Conservation (phyloP, 1,140 invertebrate species). For the Contarinia nasturtii region DNA sequence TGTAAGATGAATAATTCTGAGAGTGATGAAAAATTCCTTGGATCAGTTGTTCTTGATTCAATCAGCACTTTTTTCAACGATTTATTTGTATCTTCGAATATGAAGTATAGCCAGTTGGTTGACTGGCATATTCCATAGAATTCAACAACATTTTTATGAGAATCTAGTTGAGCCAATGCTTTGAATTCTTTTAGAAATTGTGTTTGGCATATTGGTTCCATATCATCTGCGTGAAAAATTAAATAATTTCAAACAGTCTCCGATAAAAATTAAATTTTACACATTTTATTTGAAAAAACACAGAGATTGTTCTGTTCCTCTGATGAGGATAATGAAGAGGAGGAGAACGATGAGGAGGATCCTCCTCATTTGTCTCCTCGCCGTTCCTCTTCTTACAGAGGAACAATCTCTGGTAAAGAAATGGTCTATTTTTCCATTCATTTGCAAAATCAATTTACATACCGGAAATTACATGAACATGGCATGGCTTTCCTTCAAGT, state of each 20-base stretch:
- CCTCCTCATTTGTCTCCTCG: no score
- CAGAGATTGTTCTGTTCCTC: no score
- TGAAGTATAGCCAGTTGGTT: constrained; percentile 44
- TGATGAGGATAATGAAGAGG: constrained; percentile 11
- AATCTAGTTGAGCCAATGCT: constrained; percentile 41
- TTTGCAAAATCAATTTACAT: no score
- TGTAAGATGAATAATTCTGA: constrained; percentile 19
- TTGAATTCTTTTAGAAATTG: constrained; percentile 55
- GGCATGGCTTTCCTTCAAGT: constrained; percentile 10
- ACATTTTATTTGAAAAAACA: no score
- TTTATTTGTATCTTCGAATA: constrained; percentile 41
- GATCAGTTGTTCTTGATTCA: constrained; percentile 11
- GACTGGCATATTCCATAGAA: constrained; percentile 65
- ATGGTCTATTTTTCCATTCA: no score
- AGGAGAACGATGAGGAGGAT: no score
- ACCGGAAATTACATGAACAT: constrained; percentile 15
- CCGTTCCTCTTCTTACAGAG: no score
- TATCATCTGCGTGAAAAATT: constrained; percentile 27
- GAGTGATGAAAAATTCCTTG: constrained; percentile 27
- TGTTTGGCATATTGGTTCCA: constrained; percentile 38
- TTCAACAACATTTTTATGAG: constrained; percentile 48
- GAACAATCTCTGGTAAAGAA: no score
- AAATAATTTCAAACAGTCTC: no score
- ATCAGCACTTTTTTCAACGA: constrained; percentile 38
- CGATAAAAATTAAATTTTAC: no score